phyloP scores from a whole-genome alignment of 2,113 vertebrate species.

The Trochalopteron elliotii region DNA sequence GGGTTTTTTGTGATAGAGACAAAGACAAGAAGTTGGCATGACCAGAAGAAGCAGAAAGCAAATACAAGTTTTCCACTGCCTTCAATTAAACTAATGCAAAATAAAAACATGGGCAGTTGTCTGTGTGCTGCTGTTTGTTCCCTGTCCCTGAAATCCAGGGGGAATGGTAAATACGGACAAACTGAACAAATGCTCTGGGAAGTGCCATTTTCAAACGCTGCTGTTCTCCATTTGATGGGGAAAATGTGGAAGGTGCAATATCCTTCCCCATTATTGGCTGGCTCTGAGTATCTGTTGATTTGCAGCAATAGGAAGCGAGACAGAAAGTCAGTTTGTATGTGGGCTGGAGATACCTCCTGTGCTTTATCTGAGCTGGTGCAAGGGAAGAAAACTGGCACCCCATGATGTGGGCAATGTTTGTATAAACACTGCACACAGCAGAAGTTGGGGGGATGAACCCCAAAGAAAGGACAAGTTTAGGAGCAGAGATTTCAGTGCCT shows the following conservation, averaged over 20 bases:
- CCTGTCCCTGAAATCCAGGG: neutral
- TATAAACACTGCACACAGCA: neutral
- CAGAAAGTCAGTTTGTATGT: neutral
- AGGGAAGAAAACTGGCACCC: neutral
- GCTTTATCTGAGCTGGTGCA: neutral
- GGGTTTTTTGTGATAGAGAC: neutral
- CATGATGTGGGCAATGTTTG: neutral
- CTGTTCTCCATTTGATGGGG: neutral
- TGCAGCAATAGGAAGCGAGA: constrained; percentile 15
- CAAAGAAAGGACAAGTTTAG: neutral
- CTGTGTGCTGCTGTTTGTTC: accelerated
- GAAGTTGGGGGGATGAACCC: neutral
- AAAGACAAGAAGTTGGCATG: neutral
- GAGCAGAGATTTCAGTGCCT: neutral
- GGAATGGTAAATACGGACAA: neutral
- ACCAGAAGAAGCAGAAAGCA: neutral
- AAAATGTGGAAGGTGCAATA: neutral
- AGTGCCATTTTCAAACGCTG: neutral
- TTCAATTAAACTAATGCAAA: neutral
- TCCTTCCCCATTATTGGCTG: neutral
- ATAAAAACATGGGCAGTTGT: neutral
- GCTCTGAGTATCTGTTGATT: neutral
- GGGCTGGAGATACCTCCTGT: neutral
- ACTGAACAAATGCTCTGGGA: neutral
- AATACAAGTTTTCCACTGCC: neutral